Base-by-base conservation (phyloP, 2,113 vertebrate species). In the zebrafish (Danio rerio) region DNA sequence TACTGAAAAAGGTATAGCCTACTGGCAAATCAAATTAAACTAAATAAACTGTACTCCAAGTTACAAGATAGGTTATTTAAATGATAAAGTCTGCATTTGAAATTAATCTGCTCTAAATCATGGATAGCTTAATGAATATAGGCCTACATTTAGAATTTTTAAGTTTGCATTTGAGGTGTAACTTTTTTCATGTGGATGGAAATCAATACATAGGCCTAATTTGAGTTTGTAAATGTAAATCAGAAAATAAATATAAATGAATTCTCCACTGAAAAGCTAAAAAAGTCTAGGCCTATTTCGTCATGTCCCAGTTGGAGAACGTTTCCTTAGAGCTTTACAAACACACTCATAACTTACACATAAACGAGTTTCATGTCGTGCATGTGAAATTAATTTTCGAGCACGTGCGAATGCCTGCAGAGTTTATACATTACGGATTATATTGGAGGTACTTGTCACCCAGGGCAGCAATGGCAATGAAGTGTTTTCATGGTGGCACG, bases 401-500 rank as follows among this genome's bases (percentile, higher is more conserved):
- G 16, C 40, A 18, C 40, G 1, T n/a, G 50, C 40, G 66, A 74
- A 58, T 74, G 31, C 31, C 50, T 42, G 40, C 40, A 45, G 40
- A 43, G 42, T n/a, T 69, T 18, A 5, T 18, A 43, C 15, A 12
- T 53, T 80, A 83, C 70, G 43, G 68, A 83, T 86, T 86, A 86
- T 72, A 65, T 81, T 53, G 16, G 3, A 47, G 72, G 76, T 55
- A 80, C 40, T 85, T 78, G 80, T 84, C 78, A 82, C 65, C 73
- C 52, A 83, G 68, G 70, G 75, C 65, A 20, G 80, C 52, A 43
- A 50, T 63, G 49, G 84, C 58, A 68, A 58, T 78, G 61, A 82
- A 88, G 86, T 83, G 89, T 78, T 89, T 89, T 87, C 88, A 81
- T 70, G 83, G 87, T 86, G 83, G 82, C 87, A 89, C 83, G 73